These are phyloP conservation scores for Andrena chrysosceles DNA, from an alignment of 2,888 invertebrate genomes.

Conservation along the genomic window DNA sequence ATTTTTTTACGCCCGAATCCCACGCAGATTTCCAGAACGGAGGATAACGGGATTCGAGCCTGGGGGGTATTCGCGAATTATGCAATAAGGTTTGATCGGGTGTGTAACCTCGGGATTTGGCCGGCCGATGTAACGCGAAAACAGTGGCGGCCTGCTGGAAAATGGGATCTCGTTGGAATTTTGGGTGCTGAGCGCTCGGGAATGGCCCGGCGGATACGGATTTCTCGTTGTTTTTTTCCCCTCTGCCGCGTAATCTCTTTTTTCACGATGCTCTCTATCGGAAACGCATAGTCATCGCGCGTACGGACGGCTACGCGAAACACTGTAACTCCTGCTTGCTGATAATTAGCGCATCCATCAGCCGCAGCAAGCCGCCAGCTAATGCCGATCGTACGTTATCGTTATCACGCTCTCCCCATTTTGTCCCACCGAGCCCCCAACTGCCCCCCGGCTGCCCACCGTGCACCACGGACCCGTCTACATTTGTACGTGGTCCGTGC, in stretches of 20 bases:
- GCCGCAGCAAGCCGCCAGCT: slow-evolving; percentile 84
- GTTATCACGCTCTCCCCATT: slow-evolving; percentile 84
- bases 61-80: slow-evolving; percentile 39
- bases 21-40: neutral
- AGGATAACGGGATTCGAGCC: slow-evolving; percentile 16
- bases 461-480: slow-evolving; percentile 49
- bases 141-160: neutral
- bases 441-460: slow-evolving; percentile 41
- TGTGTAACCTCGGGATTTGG: slow-evolving; percentile 42
- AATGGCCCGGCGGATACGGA: slow-evolving; percentile 30
- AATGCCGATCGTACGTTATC: slow-evolving; percentile 85
- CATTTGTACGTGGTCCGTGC: slow-evolving; percentile 77
- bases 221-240: slow-evolving; percentile 31
- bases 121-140: slow-evolving; percentile 9
- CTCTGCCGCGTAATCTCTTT: slow-evolving; percentile 54
- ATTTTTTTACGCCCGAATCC: neutral
- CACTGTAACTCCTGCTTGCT: slow-evolving; percentile 85
- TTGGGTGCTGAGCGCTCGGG: slow-evolving; percentile 11
- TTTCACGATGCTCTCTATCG: slow-evolving; percentile 69
- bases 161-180: slow-evolving; percentile 42
- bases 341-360: slow-evolving; percentile 85
- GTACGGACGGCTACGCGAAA: slow-evolving; percentile 76
- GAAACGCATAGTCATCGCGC: slow-evolving; percentile 76
- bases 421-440: slow-evolving; percentile 75
- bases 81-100: slow-evolving; percentile 41